Percentiles rank a stretch among this genome's conserved stretches.
Evolutionary conservation across 2,888 invertebrate species (phyloP).

Genomic region (Melanargia galathea): DNA sequence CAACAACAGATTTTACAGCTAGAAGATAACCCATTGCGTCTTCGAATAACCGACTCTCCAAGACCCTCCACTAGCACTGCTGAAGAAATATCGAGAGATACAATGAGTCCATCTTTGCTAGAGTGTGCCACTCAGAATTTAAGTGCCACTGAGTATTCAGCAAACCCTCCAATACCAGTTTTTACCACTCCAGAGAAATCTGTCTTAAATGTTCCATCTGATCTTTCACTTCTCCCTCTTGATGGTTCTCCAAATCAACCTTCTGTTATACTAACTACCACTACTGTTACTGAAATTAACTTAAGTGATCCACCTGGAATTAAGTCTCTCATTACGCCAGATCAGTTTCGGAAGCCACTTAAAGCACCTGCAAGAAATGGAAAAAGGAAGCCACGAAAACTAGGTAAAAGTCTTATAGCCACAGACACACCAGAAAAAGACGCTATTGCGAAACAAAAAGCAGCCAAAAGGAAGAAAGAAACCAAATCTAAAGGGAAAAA

Average conservation of each 20-base stretch:
- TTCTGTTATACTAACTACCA: neutral
- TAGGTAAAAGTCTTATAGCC: slow-evolving; percentile 34
- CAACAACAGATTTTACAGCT: too few species aligned
- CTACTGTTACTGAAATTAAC: neutral
- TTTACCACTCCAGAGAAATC: neutral
- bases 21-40: too few species aligned
- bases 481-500: slow-evolving; percentile 11
- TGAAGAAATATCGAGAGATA: neutral
- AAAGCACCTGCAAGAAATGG: slow-evolving; percentile 31
- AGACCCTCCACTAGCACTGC: neutral
- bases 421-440: slow-evolving; percentile 38
- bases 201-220: neutral
- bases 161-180: neutral
- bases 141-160: neutral
- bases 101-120: neutral
- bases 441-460: slow-evolving; percentile 11
- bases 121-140: too few species aligned
- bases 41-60: neutral
- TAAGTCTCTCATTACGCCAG: slow-evolving; percentile 4
- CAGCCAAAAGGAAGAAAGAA: slow-evolving; percentile 7
- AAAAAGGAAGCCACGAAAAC: slow-evolving; percentile 30
- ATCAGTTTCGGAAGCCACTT: slow-evolving; percentile 28
- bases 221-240: slow-evolving; percentile 1
- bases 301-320: slow-evolving; percentile 4
- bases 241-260: neutral